These are phyloP conservation scores for Drosophila hawaiiensis DNA, from an alignment of 2,888 invertebrate species.

Conservation along the genomic window DNA sequence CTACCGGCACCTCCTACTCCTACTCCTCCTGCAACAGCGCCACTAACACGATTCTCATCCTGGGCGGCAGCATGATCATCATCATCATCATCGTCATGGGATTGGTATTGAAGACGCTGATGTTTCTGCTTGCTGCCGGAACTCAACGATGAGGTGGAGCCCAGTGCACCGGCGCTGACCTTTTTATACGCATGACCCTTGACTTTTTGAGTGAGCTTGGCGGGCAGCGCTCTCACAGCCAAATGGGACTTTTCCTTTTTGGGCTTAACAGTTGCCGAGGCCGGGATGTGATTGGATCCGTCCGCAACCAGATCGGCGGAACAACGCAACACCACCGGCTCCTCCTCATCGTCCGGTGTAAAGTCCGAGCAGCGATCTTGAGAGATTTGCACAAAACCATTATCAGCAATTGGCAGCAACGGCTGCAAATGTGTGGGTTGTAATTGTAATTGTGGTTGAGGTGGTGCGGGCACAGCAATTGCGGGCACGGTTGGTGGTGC, in stretches of 20 bases:
- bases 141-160: conserved; percentile 72
- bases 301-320: conserved; percentile 66
- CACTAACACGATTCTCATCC: conserved; percentile 53
- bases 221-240: conserved; percentile 83
- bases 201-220: conserved; percentile 85
- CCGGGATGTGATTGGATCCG: conserved; percentile 8
- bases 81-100: conserved; percentile 79
- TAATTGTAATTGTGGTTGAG: conserved; percentile 47
- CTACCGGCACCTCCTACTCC: background rate
- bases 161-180: conserved; percentile 76
- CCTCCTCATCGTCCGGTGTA: conserved; percentile 84
- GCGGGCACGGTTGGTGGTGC: conserved; percentile 13
- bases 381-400: conserved; percentile 83
- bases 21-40: background rate
- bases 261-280: conserved; percentile 60
- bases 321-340: conserved; percentile 82
- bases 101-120: conserved; percentile 77
- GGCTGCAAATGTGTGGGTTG: conserved; percentile 63
- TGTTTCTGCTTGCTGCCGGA: conserved; percentile 81
- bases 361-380: conserved; percentile 84
- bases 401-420: conserved; percentile 84
- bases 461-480: conserved; percentile 21
- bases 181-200: conserved; percentile 84
- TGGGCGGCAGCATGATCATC: conserved; percentile 32
- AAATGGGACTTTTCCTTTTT: conserved; percentile 84